Percentiles rank a stretch among this genome's conserved stretches.
These are phyloP conservation scores for Florisuga fusca DNA, from an alignment of 2,797 vertebrate species.

Conservation along the genomic window DNA sequence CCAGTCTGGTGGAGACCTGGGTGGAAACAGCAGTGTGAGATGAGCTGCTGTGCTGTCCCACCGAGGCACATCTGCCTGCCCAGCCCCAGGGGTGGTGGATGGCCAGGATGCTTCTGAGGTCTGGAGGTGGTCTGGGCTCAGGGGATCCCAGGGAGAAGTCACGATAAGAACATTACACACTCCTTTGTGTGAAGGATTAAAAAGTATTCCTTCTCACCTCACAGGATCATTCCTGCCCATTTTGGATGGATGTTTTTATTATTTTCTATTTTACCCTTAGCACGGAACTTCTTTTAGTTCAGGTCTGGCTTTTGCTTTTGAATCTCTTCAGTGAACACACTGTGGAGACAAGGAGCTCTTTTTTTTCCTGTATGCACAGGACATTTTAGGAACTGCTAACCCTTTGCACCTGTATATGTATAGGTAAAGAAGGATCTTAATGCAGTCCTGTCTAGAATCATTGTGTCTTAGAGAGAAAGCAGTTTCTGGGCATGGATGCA, in stretches of 20 bases:
- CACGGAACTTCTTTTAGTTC: not conserved
- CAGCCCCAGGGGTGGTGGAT: not conserved
- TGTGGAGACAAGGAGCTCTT: not conserved
- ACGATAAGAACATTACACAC: rapidly evolving
- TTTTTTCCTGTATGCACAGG: not conserved
- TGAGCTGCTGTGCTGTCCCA: not conserved
- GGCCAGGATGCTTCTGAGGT: rapidly evolving
- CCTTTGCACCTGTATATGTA: not conserved
- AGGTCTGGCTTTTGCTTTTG: not conserved
- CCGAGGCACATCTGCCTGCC: not conserved
- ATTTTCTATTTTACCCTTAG: not conserved
- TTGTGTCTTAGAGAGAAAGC: not conserved
- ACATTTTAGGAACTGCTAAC: not conserved
- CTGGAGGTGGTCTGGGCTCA: not conserved
- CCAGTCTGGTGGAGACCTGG: rapidly evolving
- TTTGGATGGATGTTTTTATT: not conserved
- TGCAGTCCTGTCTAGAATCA: constrained; percentile 22
- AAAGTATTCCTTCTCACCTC: not conserved
- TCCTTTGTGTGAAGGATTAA: not conserved
- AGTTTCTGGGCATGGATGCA: not conserved
- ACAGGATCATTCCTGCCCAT: not conserved
- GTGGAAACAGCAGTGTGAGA: not conserved
- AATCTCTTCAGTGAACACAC: not conserved
- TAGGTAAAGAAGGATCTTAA: not conserved
- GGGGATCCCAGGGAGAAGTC: not conserved